Evolutionary conservation across 2,113 vertebrate species (phyloP).

Genomic region (Chaenocephalus aceratus): DNA sequence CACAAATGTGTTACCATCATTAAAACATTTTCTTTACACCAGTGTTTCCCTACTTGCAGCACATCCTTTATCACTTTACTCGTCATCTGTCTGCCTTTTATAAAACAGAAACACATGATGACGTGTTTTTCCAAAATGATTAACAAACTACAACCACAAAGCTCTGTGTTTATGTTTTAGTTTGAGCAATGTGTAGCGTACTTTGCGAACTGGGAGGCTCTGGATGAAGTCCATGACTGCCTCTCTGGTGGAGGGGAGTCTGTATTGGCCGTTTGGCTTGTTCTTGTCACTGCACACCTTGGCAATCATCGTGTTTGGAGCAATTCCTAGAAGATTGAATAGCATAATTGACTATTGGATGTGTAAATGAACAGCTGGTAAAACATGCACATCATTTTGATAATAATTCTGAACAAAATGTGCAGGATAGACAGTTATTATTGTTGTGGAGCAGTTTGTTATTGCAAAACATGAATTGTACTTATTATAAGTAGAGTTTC

Average conservation of each 20-base stretch:
- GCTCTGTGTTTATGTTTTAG: slow-evolving; percentile 14
- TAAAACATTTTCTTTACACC: too few species aligned
- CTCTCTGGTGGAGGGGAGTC: slow-evolving; percentile 84
- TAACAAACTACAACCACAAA: not conserved
- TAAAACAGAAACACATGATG: not conserved
- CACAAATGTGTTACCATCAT: not conserved
- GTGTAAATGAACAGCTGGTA: slow-evolving; percentile 6
- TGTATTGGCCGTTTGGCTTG: slow-evolving; percentile 96
- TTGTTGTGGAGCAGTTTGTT: not conserved
- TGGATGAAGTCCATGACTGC: slow-evolving; percentile 92
- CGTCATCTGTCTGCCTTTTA: not conserved
- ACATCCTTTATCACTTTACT: slow-evolving; percentile 10
- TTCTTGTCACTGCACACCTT: slow-evolving; percentile 98
- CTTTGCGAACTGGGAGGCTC: slow-evolving; percentile 95
- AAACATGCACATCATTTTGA: slow-evolving; percentile 10
- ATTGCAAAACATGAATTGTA: not conserved
- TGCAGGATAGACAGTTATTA: not conserved
- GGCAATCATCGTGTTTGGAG: slow-evolving; percentile 95
- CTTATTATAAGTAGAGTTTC: too few species aligned
- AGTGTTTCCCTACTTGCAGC: not conserved
- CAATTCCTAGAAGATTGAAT: slow-evolving; percentile 88
- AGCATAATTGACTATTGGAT: not conserved
- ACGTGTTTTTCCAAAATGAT: not conserved
- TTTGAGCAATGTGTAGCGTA: slow-evolving; percentile 65
- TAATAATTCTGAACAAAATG: slow-evolving; percentile 23